Evolutionary conservation across 2,888 invertebrate species (phyloP).

Genomic region (Mactromeris polynyma): DNA sequence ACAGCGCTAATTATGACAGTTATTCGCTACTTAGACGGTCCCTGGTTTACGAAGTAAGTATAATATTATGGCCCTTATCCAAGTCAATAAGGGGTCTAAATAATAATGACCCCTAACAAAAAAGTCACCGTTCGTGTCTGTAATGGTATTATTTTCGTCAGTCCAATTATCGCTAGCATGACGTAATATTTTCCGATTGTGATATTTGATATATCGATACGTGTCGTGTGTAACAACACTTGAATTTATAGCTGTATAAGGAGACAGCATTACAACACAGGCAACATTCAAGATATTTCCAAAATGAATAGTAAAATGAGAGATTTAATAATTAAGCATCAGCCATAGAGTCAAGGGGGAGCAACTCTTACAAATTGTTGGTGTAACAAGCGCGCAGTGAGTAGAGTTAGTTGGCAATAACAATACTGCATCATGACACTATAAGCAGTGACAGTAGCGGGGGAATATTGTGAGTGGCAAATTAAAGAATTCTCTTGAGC

Average conservation of each 20-base stretch:
- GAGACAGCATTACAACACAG: neutral
- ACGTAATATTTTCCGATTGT: neutral
- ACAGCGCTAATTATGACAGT: neutral
- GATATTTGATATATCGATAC: neutral
- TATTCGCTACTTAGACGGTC: too few species aligned
- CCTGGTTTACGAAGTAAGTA: too few species aligned
- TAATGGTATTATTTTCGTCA: neutral
- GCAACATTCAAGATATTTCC: neutral
- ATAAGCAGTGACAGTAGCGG: too few species aligned
- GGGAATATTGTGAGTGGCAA: too few species aligned
- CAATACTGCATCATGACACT: too few species aligned
- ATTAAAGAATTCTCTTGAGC: too few species aligned
- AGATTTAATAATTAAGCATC: neutral
- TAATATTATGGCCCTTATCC: neutral
- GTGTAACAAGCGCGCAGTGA: neutral
- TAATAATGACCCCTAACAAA: neutral
- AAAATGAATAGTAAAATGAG: neutral
- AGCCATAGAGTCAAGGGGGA: neutral
- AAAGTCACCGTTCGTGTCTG: neutral
- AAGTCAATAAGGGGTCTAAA: neutral
- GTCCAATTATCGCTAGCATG: neutral
- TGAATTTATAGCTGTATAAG: neutral
- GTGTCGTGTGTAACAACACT: neutral
- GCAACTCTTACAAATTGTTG: conserved; percentile 22
- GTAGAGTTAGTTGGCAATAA: too few species aligned